Percentiles rank a stretch among this genome's conserved stretches.
phyloP scores from a whole-genome alignment of 2,888 invertebrate genomes.

The Ectobius pallidus region DNA sequence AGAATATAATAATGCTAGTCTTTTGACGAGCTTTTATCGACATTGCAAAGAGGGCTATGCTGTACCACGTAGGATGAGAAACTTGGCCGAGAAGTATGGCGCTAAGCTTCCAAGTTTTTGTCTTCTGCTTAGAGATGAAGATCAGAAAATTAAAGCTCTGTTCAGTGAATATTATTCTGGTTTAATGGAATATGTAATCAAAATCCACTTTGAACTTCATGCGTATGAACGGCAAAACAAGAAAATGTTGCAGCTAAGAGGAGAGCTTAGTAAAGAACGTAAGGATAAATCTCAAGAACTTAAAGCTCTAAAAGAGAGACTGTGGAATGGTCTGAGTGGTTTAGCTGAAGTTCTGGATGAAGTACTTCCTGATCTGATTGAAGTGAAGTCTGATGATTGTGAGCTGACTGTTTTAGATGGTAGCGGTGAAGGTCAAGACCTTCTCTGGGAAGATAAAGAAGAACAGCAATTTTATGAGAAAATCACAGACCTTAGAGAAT shows the following conservation, averaged over 20 bases:
- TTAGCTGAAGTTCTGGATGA: slow-evolving; percentile 89
- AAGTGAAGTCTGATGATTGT: background rate
- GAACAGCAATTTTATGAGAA: slow-evolving; percentile 92
- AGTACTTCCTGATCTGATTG: slow-evolving; percentile 63
- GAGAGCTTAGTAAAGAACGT: slow-evolving; percentile 88
- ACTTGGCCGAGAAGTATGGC: slow-evolving; percentile 67
- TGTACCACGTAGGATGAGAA: slow-evolving; percentile 74
- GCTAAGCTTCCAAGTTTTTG: slow-evolving; percentile 75
- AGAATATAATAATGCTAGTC: slow-evolving; percentile 90
- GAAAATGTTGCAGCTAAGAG: slow-evolving; percentile 87
- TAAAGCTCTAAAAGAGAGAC: slow-evolving; percentile 77
- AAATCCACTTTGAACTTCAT: slow-evolving; percentile 70
- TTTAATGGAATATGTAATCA: slow-evolving; percentile 79
- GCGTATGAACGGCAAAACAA: slow-evolving; percentile 86
- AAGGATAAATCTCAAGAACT: slow-evolving; percentile 82
- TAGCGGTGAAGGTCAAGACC: background rate
- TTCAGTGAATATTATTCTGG: slow-evolving; percentile 88
- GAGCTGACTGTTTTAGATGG: background rate
- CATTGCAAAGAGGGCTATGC: slow-evolving; percentile 98
- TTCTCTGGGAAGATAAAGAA: slow-evolving; percentile 92
- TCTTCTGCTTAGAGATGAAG: slow-evolving; percentile 84
- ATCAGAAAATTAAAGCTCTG: slow-evolving; percentile 80
- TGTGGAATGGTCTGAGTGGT: slow-evolving; percentile 75
- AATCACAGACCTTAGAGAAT: slow-evolving; percentile 88
- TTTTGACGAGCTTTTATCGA: slow-evolving; percentile 91